phyloP scores from a whole-genome alignment of 2,797 vertebrate genomes.

The Helostoma temminkii region DNA sequence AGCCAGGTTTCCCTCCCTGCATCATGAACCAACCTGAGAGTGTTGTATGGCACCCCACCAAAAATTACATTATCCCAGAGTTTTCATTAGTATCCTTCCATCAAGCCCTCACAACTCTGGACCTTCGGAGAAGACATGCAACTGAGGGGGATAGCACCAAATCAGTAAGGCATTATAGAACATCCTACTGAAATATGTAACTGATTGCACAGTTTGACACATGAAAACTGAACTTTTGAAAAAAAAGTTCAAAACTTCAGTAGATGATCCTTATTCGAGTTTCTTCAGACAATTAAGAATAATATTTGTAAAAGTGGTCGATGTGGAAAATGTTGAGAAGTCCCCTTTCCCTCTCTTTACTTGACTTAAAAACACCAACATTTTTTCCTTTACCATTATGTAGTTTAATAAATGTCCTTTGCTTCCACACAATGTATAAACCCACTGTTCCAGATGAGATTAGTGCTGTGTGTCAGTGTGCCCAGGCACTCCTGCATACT shows the following conservation, averaged over 20 bases:
- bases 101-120: constrained; percentile 75
- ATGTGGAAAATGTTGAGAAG: constrained; percentile 30
- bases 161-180: constrained; percentile 73
- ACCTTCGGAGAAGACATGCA: constrained; percentile 68
- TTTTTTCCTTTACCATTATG: too few relatives aligned
- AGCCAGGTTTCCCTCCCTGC: constrained; percentile 67
- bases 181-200: constrained; percentile 70
- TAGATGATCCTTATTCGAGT: constrained; percentile 36
- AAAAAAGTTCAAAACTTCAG: constrained; percentile 30
- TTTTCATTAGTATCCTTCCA: constrained; percentile 83
- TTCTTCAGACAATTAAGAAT: constrained; percentile 48
- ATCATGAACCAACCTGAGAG: constrained; percentile 77
- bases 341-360: too few relatives aligned
- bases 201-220: constrained; percentile 65
- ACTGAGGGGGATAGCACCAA: constrained; percentile 72
- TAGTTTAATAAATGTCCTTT: too few relatives aligned
- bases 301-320: constrained; percentile 54
- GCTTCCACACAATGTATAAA: too few relatives aligned
- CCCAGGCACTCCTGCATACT: too few relatives aligned
- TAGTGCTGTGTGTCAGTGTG: too few relatives aligned
- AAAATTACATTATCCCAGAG: constrained; percentile 80
- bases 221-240: too few relatives aligned
- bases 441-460: too few relatives aligned
- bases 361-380: too few relatives aligned
- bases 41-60: constrained; percentile 75